Evolutionary conservation across 2,888 invertebrate genomes (phyloP), one percentile per base, ranked within the genome.

Genomic region (Parapristionchus giblindavisi): DNA sequence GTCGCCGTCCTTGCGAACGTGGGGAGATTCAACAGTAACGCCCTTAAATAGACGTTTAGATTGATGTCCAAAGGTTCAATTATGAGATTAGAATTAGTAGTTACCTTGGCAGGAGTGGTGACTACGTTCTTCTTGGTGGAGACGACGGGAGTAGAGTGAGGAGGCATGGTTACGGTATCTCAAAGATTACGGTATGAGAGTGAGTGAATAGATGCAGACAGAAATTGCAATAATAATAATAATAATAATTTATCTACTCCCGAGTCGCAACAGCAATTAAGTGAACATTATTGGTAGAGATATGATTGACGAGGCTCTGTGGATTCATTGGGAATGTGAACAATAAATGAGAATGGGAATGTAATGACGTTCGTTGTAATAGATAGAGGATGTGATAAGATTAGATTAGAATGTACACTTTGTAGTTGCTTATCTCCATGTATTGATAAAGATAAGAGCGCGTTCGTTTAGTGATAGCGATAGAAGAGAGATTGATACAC

Each of bases 41-140:
- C 43, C 43, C 43, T 65, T 40, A 43, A 43, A 43, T 11, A 32
- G 56, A 56, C 6, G 56, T 14, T 11, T 60, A 60, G 21, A 21
- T 32, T 60, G 36, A 32, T 6, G n/a, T n/a, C n/a, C n/a, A n/a
- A n/a, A n/a, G n/a, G n/a, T n/a, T n/a, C n/a, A n/a, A n/a, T n/a
- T n/a, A n/a, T n/a, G 56, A 11, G 27, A 32, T 17, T 21, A 34
- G 32, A 60, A 8, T 60, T 32, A 34, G 43, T 43, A 43, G 11
- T 3, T 63, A 43, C 63, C 63, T 63, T 4, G 29, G 68, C 51
- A 34, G 51, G n/a, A 11, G 51, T 36, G 24, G 51, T 36, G 8
- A 68, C 51, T 11, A 51, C n/a, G 36, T 68, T 68, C 51, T 52
- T 68, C 68, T 68, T 68, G 14, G 34, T 34, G 17, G 52, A 36